These are phyloP conservation scores for Polypedilum pembai DNA, from an alignment of 1,140 invertebrate species.

Conservation along the genomic window DNA sequence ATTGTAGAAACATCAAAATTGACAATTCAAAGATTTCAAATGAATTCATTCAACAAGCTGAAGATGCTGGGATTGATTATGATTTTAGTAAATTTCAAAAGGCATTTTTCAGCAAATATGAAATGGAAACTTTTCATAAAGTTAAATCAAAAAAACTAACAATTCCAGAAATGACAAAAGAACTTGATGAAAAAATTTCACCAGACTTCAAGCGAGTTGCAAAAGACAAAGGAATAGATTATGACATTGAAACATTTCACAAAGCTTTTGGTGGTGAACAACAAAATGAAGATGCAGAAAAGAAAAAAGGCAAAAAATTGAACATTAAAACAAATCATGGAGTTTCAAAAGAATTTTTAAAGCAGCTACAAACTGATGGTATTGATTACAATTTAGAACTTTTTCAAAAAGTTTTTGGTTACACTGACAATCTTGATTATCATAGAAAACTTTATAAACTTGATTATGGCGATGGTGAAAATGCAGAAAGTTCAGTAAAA, in stretches of 20 bases:
- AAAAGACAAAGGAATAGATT: neutral
- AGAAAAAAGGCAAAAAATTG: neutral
- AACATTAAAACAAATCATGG: neutral
- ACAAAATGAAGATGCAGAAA: neutral
- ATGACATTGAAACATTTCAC: neutral
- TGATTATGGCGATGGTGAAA: neutral
- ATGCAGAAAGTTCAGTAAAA: neutral
- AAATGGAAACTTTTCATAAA: neutral
- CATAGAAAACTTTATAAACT: neutral
- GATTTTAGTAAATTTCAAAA: constrained; percentile 7
- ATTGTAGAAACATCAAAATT: neutral
- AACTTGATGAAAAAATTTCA: constrained; percentile 3
- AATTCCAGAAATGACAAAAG: neutral
- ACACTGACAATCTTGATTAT: neutral
- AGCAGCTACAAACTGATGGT: neutral
- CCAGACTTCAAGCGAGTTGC: neutral
- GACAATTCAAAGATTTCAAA: neutral
- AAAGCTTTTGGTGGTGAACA: neutral
- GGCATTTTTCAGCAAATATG: neutral
- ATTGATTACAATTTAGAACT: constrained; percentile 2
- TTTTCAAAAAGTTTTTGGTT: neutral
- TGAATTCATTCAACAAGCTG: neutral
- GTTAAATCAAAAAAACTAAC: neutral
- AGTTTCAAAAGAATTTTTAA: neutral
- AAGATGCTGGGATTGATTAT: neutral